Percentiles rank a stretch among this genome's conserved stretches.
phyloP scores from a whole-genome alignment of 2,113 vertebrate genomes.

The Rousettus leschenaultii region DNA sequence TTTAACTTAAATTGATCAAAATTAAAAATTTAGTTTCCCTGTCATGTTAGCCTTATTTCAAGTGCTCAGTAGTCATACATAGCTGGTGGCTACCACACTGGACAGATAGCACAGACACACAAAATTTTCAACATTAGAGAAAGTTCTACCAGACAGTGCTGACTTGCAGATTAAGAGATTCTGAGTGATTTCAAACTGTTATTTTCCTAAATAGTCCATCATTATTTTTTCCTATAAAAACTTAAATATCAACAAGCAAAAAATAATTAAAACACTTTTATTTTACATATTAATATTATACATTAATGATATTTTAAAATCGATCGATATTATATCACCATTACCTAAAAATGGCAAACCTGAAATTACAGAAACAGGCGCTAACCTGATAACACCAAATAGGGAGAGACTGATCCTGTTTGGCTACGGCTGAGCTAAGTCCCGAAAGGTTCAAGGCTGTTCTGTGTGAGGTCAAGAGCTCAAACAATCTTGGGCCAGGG shows the following conservation, averaged over 20 bases:
- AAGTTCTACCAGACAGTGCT: neutral
- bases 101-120: neutral
- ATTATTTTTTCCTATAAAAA: neutral
- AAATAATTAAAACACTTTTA: neutral
- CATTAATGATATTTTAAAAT: neutral
- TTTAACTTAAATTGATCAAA: neutral
- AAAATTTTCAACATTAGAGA: neutral
- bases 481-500: neutral
- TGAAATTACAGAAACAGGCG: neutral
- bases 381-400: neutral
- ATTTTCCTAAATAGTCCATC: neutral
- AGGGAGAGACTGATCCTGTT: neutral
- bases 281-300: neutral
- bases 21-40: neutral
- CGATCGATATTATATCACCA: neutral
- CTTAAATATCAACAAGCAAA: neutral
- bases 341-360: neutral
- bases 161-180: neutral
- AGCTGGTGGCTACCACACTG: fast-evolving
- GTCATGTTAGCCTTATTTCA: neutral
- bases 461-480: neutral
- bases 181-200: neutral
- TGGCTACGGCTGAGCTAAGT: neutral
- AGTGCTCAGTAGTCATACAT: neutral
- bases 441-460: neutral